Evolutionary conservation across 53 echinoderm and acorn worm species (phyloP).

Genomic region (Crossaster papposus): DNA sequence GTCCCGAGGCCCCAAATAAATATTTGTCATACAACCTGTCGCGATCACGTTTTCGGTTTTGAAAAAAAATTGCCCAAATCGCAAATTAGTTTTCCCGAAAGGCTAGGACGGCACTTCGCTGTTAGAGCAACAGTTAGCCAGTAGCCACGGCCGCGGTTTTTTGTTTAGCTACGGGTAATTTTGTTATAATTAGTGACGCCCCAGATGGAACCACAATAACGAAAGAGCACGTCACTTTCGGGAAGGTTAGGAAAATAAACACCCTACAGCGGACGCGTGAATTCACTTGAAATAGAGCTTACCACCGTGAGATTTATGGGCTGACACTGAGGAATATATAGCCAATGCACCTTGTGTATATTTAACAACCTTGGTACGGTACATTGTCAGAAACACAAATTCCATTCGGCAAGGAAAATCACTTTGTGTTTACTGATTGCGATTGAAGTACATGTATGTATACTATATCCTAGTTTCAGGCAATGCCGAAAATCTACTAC

Average conservation of each 20-base stretch:
- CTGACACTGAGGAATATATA: background rate
- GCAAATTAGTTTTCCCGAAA: conserved; percentile 22
- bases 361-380: background rate
- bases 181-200: conserved; percentile 33
- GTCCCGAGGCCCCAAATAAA: conserved; percentile 5
- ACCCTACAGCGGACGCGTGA: conserved; percentile 30
- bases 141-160: background rate
- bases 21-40: conserved; percentile 16
- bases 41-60: background rate
- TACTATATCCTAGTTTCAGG: background rate
- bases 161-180: background rate
- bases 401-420: background rate
- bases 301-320: conserved; percentile 2
- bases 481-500: background rate
- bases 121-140: too few relatives aligned
- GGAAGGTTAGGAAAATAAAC: conserved; percentile 54
- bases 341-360: background rate
- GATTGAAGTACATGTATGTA: background rate
- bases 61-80: background rate
- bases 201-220: background rate
- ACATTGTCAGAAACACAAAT: background rate
- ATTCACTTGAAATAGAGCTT: conserved; percentile 8
- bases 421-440: background rate
- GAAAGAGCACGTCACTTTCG: conserved; percentile 14
- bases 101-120: conserved; percentile 5